Percentiles rank a stretch among this genome's conserved stretches.
Evolutionary conservation across 1,140 invertebrate species (phyloP).

Genomic region (Neotoxoptera formosana): DNA sequence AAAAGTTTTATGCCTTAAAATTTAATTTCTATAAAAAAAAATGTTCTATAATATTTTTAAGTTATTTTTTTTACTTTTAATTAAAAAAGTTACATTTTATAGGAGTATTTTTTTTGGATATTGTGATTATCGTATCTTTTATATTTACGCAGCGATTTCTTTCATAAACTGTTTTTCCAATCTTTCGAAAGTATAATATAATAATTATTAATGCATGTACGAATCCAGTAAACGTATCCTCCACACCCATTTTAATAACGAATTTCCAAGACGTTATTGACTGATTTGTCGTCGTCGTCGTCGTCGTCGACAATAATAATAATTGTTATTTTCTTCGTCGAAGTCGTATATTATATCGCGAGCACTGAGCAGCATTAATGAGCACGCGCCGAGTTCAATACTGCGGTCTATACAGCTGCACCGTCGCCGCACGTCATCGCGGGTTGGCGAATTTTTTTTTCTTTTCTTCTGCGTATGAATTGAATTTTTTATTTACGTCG

Average conservation of each 20-base stretch:
- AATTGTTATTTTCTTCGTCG: not conserved
- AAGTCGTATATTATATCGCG: not conserved
- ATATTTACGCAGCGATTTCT: not conserved
- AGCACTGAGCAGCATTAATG: not conserved
- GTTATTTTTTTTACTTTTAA: not conserved
- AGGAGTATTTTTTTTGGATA: not conserved
- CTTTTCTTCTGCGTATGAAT: not conserved
- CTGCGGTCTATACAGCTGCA: not conserved
- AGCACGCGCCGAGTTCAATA: not conserved
- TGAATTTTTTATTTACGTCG: not conserved
- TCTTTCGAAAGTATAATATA: too few relatives aligned
- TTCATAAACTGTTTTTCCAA: not conserved
- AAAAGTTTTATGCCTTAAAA: not conserved
- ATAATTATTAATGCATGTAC: not conserved
- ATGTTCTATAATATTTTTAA: not conserved
- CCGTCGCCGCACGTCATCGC: not conserved
- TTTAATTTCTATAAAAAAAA: conserved; percentile 28
- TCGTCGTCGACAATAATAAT: not conserved
- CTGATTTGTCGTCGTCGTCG: not conserved
- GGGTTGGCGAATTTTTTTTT: not conserved
- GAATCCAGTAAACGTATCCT: not conserved
- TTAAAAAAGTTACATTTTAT: conserved; percentile 35
- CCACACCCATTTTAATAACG: not conserved
- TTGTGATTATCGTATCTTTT: not conserved
- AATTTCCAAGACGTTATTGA: not conserved